Evolutionary conservation across 2,797 vertebrate genomes (phyloP).

Genomic region (Hippopotamyrus pictus): DNA sequence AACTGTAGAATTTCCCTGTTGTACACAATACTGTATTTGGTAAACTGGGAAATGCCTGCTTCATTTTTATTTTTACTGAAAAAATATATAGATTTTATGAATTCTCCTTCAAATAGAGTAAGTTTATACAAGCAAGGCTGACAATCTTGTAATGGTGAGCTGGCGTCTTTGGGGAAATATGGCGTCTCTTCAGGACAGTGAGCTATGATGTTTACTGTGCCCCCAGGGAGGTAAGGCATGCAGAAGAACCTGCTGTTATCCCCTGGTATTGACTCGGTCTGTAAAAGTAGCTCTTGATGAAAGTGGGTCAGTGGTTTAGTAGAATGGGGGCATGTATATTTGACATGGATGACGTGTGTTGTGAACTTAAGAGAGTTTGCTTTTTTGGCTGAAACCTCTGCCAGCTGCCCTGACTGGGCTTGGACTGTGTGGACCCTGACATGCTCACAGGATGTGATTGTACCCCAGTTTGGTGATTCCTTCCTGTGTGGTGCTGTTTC

Average conservation of each 20-base stretch:
- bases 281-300: slow-evolving; percentile 13
- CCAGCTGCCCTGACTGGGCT: neutral
- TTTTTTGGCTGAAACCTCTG: neutral
- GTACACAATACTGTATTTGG: neutral
- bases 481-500: neutral
- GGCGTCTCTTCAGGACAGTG: neutral
- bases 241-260: slow-evolving; percentile 30
- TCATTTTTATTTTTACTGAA: neutral
- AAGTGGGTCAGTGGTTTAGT: slow-evolving; percentile 21
- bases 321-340: slow-evolving; percentile 15
- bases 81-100: neutral
- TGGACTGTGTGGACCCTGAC: neutral
- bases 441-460: neutral
- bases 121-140: neutral
- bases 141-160: neutral
- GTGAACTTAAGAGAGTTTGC: neutral
- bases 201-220: neutral
- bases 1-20: neutral
- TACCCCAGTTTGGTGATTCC: neutral
- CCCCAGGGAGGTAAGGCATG: slow-evolving; percentile 20
- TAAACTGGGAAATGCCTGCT: neutral
- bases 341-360: neutral
- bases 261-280: neutral
- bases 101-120: neutral
- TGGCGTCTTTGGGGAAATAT: neutral